Evolutionary conservation across 2,797 vertebrate species (phyloP).

Genomic region (Mus spretus): DNA sequence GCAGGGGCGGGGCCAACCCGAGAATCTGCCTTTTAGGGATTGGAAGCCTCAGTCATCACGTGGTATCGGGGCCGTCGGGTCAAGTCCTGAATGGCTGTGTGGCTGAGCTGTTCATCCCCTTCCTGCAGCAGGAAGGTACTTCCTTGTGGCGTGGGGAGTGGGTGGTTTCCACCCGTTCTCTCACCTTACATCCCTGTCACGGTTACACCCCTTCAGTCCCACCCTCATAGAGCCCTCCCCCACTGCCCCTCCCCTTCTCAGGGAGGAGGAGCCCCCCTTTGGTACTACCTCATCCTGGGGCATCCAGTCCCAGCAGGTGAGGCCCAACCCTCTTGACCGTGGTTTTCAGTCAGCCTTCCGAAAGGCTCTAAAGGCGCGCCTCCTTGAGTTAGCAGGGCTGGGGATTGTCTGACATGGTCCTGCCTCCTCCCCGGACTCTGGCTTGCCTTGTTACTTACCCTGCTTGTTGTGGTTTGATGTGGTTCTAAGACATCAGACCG

Average conservation of each 20-base stretch:
- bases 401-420: not conserved
- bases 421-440: not conserved
- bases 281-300: not conserved
- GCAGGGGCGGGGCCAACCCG: not conserved
- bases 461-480: not conserved
- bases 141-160: not conserved
- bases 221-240: not conserved
- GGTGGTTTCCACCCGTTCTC: not conserved
- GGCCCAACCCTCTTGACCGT: not conserved
- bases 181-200: not conserved
- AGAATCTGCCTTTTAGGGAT: slow-evolving; percentile 91
- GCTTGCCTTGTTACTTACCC: not conserved
- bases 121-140: slow-evolving; percentile 98
- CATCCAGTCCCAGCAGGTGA: not conserved
- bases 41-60: slow-evolving; percentile 95
- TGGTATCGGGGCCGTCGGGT: slow-evolving; percentile 94
- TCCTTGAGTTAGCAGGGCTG: not conserved
- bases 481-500: slow-evolving; percentile 12
- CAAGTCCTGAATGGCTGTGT: slow-evolving; percentile 93
- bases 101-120: slow-evolving; percentile 96
- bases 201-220: too few relatives aligned
- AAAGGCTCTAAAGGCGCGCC: not conserved
- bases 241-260: not conserved
- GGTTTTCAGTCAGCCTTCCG: not conserved
- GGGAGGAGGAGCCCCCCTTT: not conserved